Conservation (phyloP, 2,113 vertebrate species). For the Bombycilla garrulus region DNA sequence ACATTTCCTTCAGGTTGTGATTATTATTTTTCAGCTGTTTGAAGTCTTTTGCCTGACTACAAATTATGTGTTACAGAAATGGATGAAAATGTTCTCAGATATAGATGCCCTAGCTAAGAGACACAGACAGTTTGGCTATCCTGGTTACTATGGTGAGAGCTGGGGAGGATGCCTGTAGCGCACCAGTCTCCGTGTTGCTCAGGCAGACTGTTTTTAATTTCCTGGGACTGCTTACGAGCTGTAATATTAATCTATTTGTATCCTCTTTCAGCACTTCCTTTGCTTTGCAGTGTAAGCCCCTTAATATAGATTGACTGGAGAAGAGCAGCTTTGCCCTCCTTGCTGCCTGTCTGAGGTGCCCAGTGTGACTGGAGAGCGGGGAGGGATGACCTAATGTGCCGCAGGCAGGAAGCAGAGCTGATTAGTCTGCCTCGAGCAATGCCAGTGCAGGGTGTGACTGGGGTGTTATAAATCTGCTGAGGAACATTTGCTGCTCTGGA, state of each 20-base stretch:
- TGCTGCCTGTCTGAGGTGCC: background rate
- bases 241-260: conserved; percentile 33
- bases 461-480: background rate
- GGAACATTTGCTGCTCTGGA: background rate
- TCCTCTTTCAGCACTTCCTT: conserved; percentile 25
- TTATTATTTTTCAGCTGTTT: background rate
- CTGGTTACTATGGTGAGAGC: conserved; percentile 34
- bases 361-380: background rate
- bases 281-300: conserved; percentile 22
- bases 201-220: conserved; percentile 21
- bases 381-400: conserved; percentile 21
- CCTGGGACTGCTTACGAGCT: background rate
- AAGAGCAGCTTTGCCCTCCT: background rate
- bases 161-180: background rate
- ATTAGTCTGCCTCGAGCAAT: background rate
- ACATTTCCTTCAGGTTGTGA: background rate
- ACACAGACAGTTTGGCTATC: background rate
- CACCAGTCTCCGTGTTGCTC: background rate
- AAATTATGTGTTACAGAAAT: background rate
- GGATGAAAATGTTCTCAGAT: background rate
- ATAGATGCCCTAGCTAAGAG: background rate
- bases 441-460: background rate
- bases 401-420: conserved; percentile 42
- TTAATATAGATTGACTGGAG: conserved; percentile 36
- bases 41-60: background rate